Evolutionary conservation across 2,113 vertebrate genomes (phyloP).

Genomic region (Bambusicola thoracicus): DNA sequence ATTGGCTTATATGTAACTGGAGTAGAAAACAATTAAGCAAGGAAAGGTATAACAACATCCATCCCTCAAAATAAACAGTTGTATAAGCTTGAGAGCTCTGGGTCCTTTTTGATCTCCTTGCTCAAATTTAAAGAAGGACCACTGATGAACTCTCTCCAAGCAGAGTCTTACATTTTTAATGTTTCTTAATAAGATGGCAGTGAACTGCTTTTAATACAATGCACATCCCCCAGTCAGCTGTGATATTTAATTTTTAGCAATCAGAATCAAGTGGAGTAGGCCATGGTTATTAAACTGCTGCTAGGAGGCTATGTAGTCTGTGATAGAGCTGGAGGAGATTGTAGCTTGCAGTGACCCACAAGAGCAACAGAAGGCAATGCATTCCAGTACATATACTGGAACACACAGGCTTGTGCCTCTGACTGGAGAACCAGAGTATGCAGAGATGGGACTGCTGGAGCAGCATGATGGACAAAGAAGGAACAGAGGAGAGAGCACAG

Average conservation of each 20-base stretch:
- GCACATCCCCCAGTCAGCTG: background rate
- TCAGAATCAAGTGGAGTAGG: background rate
- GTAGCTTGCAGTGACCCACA: accelerated
- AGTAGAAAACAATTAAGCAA: conserved; percentile 57
- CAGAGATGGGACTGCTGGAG: background rate
- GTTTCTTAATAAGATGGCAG: background rate
- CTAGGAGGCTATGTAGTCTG: background rate
- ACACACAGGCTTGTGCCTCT: background rate
- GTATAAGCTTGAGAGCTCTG: background rate
- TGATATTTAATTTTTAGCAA: background rate
- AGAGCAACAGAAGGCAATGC: accelerated
- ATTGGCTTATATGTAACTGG: conserved; percentile 12
- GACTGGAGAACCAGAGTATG: background rate
- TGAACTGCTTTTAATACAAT: background rate
- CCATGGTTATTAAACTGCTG: background rate
- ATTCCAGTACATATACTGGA: accelerated
- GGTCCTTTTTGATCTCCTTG: background rate
- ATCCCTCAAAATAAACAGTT: conserved; percentile 43
- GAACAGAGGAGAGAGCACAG: background rate
- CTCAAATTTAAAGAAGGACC: conserved; percentile 1
- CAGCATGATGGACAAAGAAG: background rate
- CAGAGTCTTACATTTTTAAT: background rate
- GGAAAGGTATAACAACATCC: conserved; percentile 8
- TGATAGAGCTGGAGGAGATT: background rate
- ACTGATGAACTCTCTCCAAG: background rate